A percentile compares a stretch with the other conserved stretches of the same genome.
These are phyloP conservation scores for Phymastichus coffea DNA, from an alignment of 1,140 invertebrate species.

Conservation along the genomic window DNA sequence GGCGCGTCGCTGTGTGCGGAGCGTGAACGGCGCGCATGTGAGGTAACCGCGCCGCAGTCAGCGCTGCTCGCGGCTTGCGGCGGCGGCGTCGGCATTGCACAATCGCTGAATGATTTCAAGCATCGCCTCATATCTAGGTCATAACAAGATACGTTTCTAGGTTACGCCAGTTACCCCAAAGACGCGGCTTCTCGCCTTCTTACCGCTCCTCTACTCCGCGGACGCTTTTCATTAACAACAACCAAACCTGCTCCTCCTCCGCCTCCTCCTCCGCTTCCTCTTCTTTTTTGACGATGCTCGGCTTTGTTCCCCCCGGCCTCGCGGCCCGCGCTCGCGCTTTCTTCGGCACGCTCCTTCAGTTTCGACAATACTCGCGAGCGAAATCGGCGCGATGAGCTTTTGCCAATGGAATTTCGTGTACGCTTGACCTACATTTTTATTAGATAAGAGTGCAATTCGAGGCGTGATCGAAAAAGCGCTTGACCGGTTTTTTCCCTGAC, in stretches of 20 bases:
- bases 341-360: neutral
- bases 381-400: slow-evolving; percentile 19
- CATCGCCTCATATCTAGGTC: slow-evolving; percentile 60
- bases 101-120: slow-evolving; percentile 60
- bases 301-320: slow-evolving; percentile 41
- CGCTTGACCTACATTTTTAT: slow-evolving; percentile 21
- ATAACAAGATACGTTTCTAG: slow-evolving; percentile 59
- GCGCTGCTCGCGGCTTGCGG: slow-evolving; percentile 12
- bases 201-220: slow-evolving; percentile 34
- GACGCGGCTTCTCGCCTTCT: slow-evolving; percentile 43
- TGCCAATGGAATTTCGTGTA: slow-evolving; percentile 22
- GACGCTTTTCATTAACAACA: slow-evolving; percentile 18
- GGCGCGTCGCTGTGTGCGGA: slow-evolving; percentile 19
- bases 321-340: neutral
- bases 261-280: slow-evolving; percentile 15
- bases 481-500: too few relatives aligned
- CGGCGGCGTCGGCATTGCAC: slow-evolving; percentile 50
- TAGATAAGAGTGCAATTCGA: slow-evolving; percentile 14
- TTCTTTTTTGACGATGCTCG: slow-evolving; percentile 17
- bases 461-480: neutral
- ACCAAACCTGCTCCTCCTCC: neutral
- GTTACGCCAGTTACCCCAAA: slow-evolving; percentile 56
- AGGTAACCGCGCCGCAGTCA: slow-evolving; percentile 45
- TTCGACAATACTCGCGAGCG: neutral
- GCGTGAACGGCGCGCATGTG: slow-evolving; percentile 49